Evolutionary conservation across 2,888 invertebrate species (phyloP), one percentile per base, ranked within the genome.

Genomic region (Cantharis rufa): DNA sequence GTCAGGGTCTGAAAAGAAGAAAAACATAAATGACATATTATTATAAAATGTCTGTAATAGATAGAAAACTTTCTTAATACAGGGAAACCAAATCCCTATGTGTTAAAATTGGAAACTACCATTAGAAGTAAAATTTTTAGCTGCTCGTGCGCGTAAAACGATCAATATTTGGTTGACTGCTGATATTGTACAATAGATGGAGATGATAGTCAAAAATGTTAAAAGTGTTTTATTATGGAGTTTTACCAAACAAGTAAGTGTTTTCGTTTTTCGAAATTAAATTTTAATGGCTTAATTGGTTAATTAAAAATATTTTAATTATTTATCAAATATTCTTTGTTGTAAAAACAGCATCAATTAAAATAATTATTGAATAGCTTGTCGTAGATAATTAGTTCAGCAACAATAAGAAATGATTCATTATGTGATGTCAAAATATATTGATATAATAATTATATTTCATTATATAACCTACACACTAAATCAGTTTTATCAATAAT

Each of bases 1-100:
- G 93, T 91, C 77, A 93, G 84, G 4, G 94, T 94, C 90, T 90
- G 86, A 73, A 85, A 85, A 70, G 79, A 74, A 80, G 76, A 9
- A 18, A 70, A 68, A 73, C n/a, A 9, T n/a, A n/a, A 48, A 7
- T n/a, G n/a, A n/a, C 7, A n/a, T 7, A 48, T n/a, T n/a, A 7
- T 48, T 48, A n/a, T n/a, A 48, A 48, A 48, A 48, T 13, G 4
- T 32, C 32, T 32, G 32, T 13, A 32, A 32, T 48, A 48, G 0
- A 48, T 2, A 48, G 48, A 48, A 48, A 48, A n/a, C 48, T 48
- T 48, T 7, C n/a, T 7, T n/a, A 9, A n/a, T n/a, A 0, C 4
- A n/a, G n/a, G n/a, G n/a, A n/a, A n/a, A 2, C 3, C 13, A 32
- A 4, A 32, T 28, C 27, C 28, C 28, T 13, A 5, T 48, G 48